Conservation (phyloP, 2,113 vertebrate species). For the Astatoreochromis straeleni region DNA sequence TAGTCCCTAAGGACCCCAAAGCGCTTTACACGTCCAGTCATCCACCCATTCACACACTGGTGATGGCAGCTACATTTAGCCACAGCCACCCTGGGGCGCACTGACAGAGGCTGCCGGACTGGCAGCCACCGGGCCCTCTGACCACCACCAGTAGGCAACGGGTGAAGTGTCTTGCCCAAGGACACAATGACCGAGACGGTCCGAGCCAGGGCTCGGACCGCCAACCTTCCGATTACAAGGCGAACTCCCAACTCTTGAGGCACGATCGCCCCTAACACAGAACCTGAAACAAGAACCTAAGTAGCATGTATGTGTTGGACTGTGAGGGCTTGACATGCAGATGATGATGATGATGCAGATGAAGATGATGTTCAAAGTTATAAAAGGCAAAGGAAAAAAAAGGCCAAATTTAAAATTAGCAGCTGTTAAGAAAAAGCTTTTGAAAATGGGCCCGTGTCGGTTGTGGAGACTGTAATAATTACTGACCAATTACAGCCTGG, state of each 20-base stretch:
- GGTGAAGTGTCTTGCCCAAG: rapidly evolving
- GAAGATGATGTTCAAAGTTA: background rate
- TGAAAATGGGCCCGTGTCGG: rapidly evolving
- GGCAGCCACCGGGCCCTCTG: background rate
- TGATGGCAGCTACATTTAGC: background rate
- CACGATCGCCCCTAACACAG: rapidly evolving
- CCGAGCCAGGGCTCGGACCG: rapidly evolving
- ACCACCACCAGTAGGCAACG: rapidly evolving
- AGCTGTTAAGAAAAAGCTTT: background rate
- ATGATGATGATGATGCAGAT: background rate
- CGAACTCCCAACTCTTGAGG: rapidly evolving
- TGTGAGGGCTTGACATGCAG: rapidly evolving
- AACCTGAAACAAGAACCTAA: background rate
- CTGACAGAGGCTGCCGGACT: rapidly evolving
- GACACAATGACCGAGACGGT: rapidly evolving
- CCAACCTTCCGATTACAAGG: rapidly evolving
- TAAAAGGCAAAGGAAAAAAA: background rate
- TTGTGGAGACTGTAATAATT: background rate
- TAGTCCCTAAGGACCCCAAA: background rate
- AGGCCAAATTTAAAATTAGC: background rate
- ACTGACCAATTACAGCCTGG: background rate
- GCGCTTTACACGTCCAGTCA: rapidly evolving
- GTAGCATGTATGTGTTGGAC: background rate
- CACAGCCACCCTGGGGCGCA: rapidly evolving
- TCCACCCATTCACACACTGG: rapidly evolving